Evolutionary conservation across 2,797 vertebrate species (phyloP), one percentile per base, ranked within the genome.

Genomic region (Cossypha heuglini): DNA sequence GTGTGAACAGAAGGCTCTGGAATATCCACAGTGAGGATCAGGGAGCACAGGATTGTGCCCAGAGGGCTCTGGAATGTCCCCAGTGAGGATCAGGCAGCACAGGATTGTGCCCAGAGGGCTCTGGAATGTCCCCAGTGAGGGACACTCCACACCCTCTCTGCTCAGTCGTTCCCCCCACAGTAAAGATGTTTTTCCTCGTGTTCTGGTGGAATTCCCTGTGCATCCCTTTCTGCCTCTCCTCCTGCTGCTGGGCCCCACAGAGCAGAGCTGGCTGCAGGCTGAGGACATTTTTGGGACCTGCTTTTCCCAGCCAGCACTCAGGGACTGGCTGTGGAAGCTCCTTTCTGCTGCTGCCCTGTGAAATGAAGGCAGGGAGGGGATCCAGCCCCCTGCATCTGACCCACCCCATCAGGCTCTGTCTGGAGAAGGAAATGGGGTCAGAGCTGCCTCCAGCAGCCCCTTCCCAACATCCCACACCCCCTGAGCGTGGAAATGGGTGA

Each of bases 181-280:
- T 1, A 29, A 21, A 8, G 29, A 15, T 5, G 11, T 1, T 51
- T 64, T 59, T 18, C 33, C 29, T 52, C 10, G 0, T 2, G 11
- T 66, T 33, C 52, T 31, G 29, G 9, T 35, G 52, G 25, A 52
- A 52, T 8, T 22, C 13, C 43, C 38, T 15, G 28, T 3, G 16
- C 28, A 17, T 16, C 28, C 33, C 7, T 64, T 4, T 20, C 28
- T 72, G 26, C 16, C 28, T 33, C 67, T 37, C 28, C 25, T 21
- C 45, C 59, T 15, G 0, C 2, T 11, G 29, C 45, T 21, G 11
- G 48, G 18, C 37, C 51, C 37, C 45, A 15, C 2, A 0, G 46
- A 72, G 33, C 69, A 67, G 25, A 73, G 11, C 61, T 52, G 76
- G 18, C 40, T 74, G 17, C 35, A 11, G 18, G 11, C 16, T 45